phyloP scores from a whole-genome alignment of 2,113 vertebrate species.

The Onychorhynchus coronatus region DNA sequence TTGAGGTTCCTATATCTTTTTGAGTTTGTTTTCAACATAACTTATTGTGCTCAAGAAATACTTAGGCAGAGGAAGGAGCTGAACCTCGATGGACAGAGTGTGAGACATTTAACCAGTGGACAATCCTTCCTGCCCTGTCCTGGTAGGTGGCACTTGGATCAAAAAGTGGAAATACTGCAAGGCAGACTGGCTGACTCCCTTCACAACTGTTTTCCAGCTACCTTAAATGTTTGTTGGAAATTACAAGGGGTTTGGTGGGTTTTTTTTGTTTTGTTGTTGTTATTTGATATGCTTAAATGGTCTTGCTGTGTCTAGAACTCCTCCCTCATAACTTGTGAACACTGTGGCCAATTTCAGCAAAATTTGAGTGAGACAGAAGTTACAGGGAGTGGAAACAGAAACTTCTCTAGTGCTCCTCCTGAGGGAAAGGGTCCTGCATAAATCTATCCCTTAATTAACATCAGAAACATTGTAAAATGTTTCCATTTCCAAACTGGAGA shows the following conservation, averaged over 20 bases:
- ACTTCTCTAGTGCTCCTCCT: not conserved
- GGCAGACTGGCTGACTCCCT: not conserved
- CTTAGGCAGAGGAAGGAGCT: not conserved
- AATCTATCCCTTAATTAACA: not conserved
- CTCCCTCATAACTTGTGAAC: not conserved
- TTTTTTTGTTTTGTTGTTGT: not conserved
- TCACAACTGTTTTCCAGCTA: not conserved
- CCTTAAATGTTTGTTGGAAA: not conserved
- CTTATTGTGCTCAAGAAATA: not conserved
- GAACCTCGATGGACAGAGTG: not conserved
- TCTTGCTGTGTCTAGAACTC: not conserved
- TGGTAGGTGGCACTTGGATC: not conserved
- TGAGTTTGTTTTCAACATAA: not conserved
- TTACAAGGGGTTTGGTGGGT: not conserved
- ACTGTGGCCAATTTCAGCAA: not conserved
- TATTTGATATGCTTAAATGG: not conserved
- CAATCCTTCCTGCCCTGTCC: not conserved
- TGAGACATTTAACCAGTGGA: not conserved
- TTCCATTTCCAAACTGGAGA: not conserved
- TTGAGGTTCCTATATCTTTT: not conserved
- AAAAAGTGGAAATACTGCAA: not conserved
- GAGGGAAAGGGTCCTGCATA: not conserved
- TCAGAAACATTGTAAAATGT: not conserved
- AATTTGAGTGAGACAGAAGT: not conserved
- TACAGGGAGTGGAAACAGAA: not conserved